These are phyloP conservation scores for Pseudobourletiella spinata DNA, from an alignment of 1,140 invertebrate species.

Conservation along the genomic window DNA sequence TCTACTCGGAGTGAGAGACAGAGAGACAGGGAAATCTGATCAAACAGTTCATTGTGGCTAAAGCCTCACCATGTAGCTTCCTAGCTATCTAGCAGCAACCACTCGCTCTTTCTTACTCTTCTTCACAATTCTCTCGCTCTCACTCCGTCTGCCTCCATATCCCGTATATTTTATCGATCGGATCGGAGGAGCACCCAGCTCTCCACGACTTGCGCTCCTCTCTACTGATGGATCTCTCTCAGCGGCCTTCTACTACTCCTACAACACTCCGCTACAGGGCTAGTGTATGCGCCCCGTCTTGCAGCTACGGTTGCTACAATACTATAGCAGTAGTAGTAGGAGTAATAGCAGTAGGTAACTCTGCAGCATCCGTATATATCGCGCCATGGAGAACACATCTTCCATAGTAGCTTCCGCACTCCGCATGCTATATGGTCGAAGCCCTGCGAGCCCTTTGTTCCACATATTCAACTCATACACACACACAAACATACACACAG, in stretches of 20 bases:
- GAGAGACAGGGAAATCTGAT: conserved; percentile 12
- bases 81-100: too few species aligned
- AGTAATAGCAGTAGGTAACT: too few species aligned
- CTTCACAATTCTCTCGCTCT: background rate
- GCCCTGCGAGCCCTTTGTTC: too few species aligned
- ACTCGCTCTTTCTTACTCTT: background rate
- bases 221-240: conserved; percentile 1
- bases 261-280: background rate
- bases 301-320: too few species aligned
- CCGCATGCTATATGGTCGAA: too few species aligned
- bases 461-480: too few species aligned
- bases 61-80: background rate
- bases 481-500: too few species aligned
- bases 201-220: conserved; percentile 1
- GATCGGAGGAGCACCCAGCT: conserved; percentile 9
- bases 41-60: conserved; percentile 9
- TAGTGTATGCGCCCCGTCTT: background rate
- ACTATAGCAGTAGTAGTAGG: too few species aligned
- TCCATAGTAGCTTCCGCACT: too few species aligned
- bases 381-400: too few species aligned
- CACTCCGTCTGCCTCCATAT: background rate
- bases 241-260: background rate
- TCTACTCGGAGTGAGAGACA: too few species aligned
- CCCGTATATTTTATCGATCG: conserved; percentile 9
- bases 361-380: too few species aligned